Base-by-base conservation (phyloP, 2,113 vertebrate species). In the Leiothrix lutea region DNA sequence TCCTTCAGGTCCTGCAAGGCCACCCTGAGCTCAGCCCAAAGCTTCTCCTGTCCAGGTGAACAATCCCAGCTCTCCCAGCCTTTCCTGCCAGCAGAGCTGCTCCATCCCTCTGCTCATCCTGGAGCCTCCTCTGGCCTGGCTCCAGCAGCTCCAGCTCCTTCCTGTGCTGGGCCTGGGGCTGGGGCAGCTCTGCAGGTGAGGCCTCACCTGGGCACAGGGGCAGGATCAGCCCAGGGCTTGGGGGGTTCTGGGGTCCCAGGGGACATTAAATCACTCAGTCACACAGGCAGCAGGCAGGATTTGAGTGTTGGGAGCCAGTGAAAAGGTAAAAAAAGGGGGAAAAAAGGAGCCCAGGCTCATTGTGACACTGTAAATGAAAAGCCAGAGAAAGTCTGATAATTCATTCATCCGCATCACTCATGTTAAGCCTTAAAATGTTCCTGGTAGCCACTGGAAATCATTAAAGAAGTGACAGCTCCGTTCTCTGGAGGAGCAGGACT, bases 381-480 rank as follows among this genome's bases (percentile, higher is more conserved):
- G 79, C 66, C 87, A 92, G 83, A 79, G 50, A 51, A 92, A 94
- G 79, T 73, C 79, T 80, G 47, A 47, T 90, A 70, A 86, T 82
- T 72, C 93, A 87, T 94, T 94, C 95, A 95, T 91, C 89, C 62
- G 19, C 87, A 93, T 95, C 80, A 69, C 54, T 95, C 89, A 91
- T 36, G 78, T 61, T 87, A 91, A 89, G 81, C 70, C 78, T 90
- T 61, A 72, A 88, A 95, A 86, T 40, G 85, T 67, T 95, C 70
- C 42, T 91, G 35, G 26, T 69, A 77, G 74, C 67, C 94, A 91
- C 88, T 90, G 87, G 86, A 91, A 96, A 86, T 91, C 60, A 82
- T 92, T 94, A 88, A 86, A 93, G 81, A 54, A 88, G 85, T 90
- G 93, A 86, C 81, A 95, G 85, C 88, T 73, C 44, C 4, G 20